Percentiles rank a stretch among this genome's conserved stretches.
Evolutionary conservation across 2,888 invertebrate genomes (phyloP).

Genomic region (Bedellia somnulentella): DNA sequence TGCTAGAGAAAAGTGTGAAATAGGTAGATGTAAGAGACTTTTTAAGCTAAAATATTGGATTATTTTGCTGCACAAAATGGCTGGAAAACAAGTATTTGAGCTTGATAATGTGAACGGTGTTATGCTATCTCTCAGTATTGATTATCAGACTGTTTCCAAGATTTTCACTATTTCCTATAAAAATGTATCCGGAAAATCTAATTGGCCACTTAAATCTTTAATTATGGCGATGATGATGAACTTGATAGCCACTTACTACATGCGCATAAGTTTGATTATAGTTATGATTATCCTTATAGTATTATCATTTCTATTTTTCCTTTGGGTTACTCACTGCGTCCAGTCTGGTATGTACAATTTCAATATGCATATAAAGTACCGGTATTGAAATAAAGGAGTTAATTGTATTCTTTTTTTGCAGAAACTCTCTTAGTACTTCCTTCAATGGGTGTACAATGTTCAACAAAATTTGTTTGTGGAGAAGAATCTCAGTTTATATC

Average conservation of each 20-base stretch:
- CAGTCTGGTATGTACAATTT: slow-evolving; percentile 30
- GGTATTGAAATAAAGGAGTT: no score
- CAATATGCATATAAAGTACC: not conserved
- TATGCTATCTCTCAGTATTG: slow-evolving; percentile 25
- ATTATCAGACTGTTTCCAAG: slow-evolving; percentile 22
- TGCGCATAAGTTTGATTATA: slow-evolving; percentile 31
- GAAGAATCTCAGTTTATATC: slow-evolving; percentile 37
- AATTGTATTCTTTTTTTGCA: no score
- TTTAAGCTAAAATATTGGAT: no score
- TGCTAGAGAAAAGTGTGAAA: no score
- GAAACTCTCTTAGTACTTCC: slow-evolving; percentile 45
- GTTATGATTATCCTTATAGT: slow-evolving; percentile 29
- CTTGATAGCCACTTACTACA: slow-evolving; percentile 25
- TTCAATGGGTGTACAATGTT: slow-evolving; percentile 42
- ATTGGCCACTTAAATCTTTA: slow-evolving; percentile 28
- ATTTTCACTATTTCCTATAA: slow-evolving; percentile 34
- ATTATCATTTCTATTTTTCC: slow-evolving; percentile 30
- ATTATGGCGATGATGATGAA: slow-evolving; percentile 33
- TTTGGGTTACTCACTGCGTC: slow-evolving; percentile 48
- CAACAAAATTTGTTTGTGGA: slow-evolving; percentile 42
- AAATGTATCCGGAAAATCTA: no score
- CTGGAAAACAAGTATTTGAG: no score
- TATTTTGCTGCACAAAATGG: no score
- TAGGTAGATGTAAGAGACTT: no score
- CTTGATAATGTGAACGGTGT: slow-evolving; percentile 44